Evolutionary conservation across 2,888 invertebrate genomes (phyloP).

Genomic region (Ophraella communa): DNA sequence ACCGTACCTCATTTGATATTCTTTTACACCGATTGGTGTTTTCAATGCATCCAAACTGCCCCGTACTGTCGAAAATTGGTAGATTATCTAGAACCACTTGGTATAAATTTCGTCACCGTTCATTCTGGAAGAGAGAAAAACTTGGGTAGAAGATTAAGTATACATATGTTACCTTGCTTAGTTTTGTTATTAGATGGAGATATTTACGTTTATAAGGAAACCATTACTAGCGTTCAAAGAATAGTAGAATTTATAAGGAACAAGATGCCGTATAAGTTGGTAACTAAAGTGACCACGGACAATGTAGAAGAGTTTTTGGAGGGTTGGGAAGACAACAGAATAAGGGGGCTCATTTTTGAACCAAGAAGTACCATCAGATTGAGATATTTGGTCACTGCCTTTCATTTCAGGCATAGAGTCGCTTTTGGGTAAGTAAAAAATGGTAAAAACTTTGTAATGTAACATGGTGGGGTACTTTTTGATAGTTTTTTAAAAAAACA

Average conservation of each 20-base stretch:
- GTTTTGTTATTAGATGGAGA: slow-evolving; percentile 84
- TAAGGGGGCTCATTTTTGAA: slow-evolving; percentile 88
- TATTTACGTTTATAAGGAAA: slow-evolving; percentile 82
- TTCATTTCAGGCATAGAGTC: slow-evolving; percentile 82
- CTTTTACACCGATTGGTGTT: slow-evolving; percentile 95
- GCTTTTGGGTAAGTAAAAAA: slow-evolving; percentile 78
- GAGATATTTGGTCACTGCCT: slow-evolving; percentile 87
- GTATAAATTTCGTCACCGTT: slow-evolving; percentile 81
- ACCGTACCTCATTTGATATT: slow-evolving; percentile 85
- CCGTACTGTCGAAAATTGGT: slow-evolving; percentile 84
- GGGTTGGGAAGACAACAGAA: slow-evolving; percentile 92
- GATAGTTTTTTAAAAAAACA: neutral
- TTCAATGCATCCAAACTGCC: slow-evolving; percentile 88
- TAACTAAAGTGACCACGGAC: slow-evolving; percentile 70
- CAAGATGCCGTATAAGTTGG: slow-evolving; percentile 84
- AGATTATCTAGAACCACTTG: slow-evolving; percentile 84
- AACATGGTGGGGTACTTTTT: too few relatives aligned
- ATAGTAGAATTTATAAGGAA: slow-evolving; percentile 89
- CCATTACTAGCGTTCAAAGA: slow-evolving; percentile 78
- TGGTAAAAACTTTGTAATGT: too few relatives aligned
- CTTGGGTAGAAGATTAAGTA: slow-evolving; percentile 78
- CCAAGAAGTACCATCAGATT: slow-evolving; percentile 77
- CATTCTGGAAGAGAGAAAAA: slow-evolving; percentile 84
- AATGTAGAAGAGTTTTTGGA: slow-evolving; percentile 80
- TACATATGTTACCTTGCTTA: slow-evolving; percentile 82